Evolutionary conservation across 1,140 invertebrate species (phyloP), one percentile per base, ranked within the genome.

Genomic region (Trichonephila clavata): DNA sequence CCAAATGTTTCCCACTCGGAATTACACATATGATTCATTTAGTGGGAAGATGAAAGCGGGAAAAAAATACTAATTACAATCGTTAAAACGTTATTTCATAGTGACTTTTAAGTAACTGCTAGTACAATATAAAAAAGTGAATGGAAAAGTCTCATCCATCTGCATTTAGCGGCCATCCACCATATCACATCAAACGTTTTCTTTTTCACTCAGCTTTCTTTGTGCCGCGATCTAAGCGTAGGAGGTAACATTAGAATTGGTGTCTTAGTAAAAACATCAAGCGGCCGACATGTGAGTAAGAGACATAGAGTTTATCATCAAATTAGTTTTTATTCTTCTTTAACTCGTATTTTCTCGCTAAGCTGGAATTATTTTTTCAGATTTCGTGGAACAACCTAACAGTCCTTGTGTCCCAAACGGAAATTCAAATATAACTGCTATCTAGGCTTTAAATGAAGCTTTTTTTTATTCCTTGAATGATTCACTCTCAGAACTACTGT

Each of bases 21-120:
- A 84, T 90, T 60, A 39, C 68, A 21, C 71, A n/a, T 8, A 60
- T 83, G 80, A 92, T 92, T 21, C 90, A 92, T 60, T 84, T 65
- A 24, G 27, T 50, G 39, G 24, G 18, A 39, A 92, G 80, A 92
- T 84, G 80, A 92, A 92, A 92, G 90, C 14, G 71, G n/a, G 13
- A 43, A 90, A 92, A 91, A 84, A 92, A 92, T 92, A 80, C 77
- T 92, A 92, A 92, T 92, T 92, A 92, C 71, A 59, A 65, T 80
- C 71, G 88, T 90, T 77, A 81, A 81, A 92, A 59, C 16, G 90
- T 92, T 84, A 80, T 57, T 65, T 57, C 61, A 84, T 57, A 18
- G 27, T 21, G 88, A 91, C 57, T 60, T 50, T 91, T 43, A 81
- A 91, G 59, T 83, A 83, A 91, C 71, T 63, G 32, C 71, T 81